A percentile compares a stretch with the other conserved stretches of the same genome.
phyloP scores from a whole-genome alignment of 37 sponge, comb jelly and placozoan species.

The Diacarnus erythraeanus region DNA sequence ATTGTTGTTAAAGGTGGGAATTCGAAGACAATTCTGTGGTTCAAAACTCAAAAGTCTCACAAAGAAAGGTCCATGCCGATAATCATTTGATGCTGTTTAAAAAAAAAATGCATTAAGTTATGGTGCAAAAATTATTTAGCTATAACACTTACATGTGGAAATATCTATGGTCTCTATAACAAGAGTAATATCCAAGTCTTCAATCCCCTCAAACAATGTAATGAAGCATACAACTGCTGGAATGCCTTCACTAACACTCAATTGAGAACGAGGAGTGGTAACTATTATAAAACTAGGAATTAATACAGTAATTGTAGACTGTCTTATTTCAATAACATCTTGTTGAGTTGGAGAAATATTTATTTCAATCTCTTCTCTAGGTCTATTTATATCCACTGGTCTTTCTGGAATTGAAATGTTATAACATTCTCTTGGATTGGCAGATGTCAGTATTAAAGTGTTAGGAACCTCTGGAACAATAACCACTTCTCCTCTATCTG shows the following conservation, averaged over 20 bases:
- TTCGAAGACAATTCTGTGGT: background rate
- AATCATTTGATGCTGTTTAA: constrained; percentile 1
- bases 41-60: background rate
- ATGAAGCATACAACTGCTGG: constrained; percentile 5
- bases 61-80: background rate
- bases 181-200: background rate
- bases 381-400: too few species aligned
- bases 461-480: too few species aligned
- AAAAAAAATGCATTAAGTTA: background rate
- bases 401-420: too few species aligned
- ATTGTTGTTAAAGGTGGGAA: background rate
- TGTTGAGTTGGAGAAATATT: background rate
- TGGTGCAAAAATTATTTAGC: background rate
- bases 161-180: background rate
- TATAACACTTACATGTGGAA: constrained; percentile 1
- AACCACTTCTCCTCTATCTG: too few species aligned
- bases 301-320: background rate
- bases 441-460: too few species aligned
- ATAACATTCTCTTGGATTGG: too few species aligned
- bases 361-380: background rate
- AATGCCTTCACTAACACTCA: constrained; percentile 10
- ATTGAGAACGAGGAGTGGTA: background rate
- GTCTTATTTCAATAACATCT: background rate
- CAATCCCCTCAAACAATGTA: background rate
- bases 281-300: background rate